Conservation (phyloP, 2,888 invertebrate species). For the Mechanitis messenoides region DNA sequence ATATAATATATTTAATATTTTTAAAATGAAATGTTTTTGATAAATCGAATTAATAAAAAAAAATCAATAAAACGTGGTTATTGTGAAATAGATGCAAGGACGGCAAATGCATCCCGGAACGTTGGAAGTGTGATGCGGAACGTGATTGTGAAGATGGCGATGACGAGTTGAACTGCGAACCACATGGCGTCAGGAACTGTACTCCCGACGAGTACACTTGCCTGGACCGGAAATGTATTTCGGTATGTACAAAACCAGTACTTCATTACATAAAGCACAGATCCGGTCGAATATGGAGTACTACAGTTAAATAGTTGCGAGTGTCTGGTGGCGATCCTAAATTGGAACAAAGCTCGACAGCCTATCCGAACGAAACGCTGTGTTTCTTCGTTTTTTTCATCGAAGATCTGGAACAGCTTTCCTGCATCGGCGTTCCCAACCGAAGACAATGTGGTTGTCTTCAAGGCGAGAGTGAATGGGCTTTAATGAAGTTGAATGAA, state of each 20-base stretch:
- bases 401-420: too few relatives aligned
- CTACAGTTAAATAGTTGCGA: too few relatives aligned
- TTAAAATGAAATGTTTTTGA: not conserved
- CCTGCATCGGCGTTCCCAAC: too few relatives aligned
- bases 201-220: slow-evolving; percentile 83
- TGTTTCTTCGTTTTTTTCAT: too few relatives aligned
- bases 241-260: not conserved
- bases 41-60: not conserved
- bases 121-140: slow-evolving; percentile 87
- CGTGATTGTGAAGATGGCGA: slow-evolving; percentile 87
- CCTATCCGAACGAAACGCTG: too few relatives aligned
- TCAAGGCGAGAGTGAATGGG: too few relatives aligned
- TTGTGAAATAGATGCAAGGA: slow-evolving; percentile 78
- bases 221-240: not conserved
- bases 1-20: not conserved
- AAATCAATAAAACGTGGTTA: not conserved
- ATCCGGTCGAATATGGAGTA: too few relatives aligned
- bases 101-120: slow-evolving; percentile 86
- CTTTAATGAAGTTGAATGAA: too few relatives aligned
- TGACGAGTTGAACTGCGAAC: slow-evolving; percentile 84
- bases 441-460: too few relatives aligned
- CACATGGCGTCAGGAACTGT: slow-evolving; percentile 79
- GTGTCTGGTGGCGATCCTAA: too few relatives aligned
- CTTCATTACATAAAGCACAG: not conserved
- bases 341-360: too few relatives aligned